Base-by-base conservation (phyloP, 2,888 invertebrate genomes). In the Lobophora halterata region DNA sequence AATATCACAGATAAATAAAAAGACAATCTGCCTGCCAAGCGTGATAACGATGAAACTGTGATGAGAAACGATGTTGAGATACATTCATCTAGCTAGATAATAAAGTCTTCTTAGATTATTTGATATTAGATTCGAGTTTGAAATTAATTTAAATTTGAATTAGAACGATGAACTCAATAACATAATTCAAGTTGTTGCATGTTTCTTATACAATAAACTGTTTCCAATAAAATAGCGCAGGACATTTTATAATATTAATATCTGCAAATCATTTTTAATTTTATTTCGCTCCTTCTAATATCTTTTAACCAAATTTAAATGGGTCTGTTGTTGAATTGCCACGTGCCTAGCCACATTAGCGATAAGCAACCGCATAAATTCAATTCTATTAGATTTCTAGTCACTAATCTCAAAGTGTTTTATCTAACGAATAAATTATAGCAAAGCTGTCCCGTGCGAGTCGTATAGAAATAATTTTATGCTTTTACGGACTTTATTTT, bases 371-470 rank as follows among this genome's bases (percentile, higher is more conserved):
- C 58, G 43, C 72, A 81, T 82, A 78, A 79, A 82, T 81, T 71
- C 61, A 62, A 56, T 64, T 70, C 69, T 78, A 79, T 80, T 79
- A 70, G 66, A 75, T 81, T 75, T 60, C 57, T 66, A 66, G 52
- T 55, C 59, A 49, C 65, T 81, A 82, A 82, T 82, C 79, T 76
- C 55, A 40, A 54, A 48, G 55, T 48, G 59, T 58, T 63, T 65
- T 77, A 81, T 83, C 77, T 74, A 59, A 49, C 45, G 69, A 64
- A 82, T 85, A 80, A 75, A 82, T 83, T 72, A 79, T 77, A 62
- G 54, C 60, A 71, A 76, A 73, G 64, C 67, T 58, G 67, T 71
- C 78, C 77, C 76, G 53, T 61, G 70, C 56, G 78, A 61, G 59
- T 49, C 60, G 51, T 71, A 52, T 55, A 59, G 61, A 55, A 65